These are phyloP conservation scores for Rutpela maculata DNA, from an alignment of 2,888 invertebrate species.

Conservation along the genomic window DNA sequence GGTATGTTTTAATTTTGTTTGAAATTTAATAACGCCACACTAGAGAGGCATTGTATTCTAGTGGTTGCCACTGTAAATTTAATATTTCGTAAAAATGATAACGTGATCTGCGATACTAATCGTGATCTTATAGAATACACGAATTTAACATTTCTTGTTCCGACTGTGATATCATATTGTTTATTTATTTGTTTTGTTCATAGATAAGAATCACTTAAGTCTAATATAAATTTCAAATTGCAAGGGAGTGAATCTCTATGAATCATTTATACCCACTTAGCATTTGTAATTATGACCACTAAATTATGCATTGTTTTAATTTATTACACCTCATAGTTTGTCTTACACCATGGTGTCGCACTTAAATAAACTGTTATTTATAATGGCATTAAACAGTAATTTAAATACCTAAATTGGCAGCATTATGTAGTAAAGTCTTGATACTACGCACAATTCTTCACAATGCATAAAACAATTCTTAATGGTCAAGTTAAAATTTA, in stretches of 20 bases:
- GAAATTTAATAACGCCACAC: slow-evolving; percentile 25
- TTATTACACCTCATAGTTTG: slow-evolving; percentile 28
- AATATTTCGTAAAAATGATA: slow-evolving; percentile 60
- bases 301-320: slow-evolving; percentile 44
- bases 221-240: slow-evolving; percentile 48
- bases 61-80: slow-evolving; percentile 60
- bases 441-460: not conserved
- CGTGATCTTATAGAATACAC: slow-evolving; percentile 64
- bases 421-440: not conserved
- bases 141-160: slow-evolving; percentile 64
- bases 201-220: slow-evolving; percentile 51
- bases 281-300: slow-evolving; percentile 36
- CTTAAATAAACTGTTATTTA: slow-evolving; percentile 4
- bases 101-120: slow-evolving; percentile 64
- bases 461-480: not conserved
- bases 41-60: slow-evolving; percentile 37
- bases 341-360: slow-evolving; percentile 2
- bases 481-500: too few relatives aligned
- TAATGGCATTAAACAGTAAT: not conserved
- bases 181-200: slow-evolving; percentile 63
- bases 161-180: slow-evolving; percentile 65
- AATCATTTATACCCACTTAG: slow-evolving; percentile 40
- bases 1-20: slow-evolving; percentile 36
- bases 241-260: slow-evolving; percentile 41
- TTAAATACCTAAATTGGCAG: not conserved